Base-by-base conservation (phyloP, 2,113 vertebrate species). In the Ovibos moschatus region DNA sequence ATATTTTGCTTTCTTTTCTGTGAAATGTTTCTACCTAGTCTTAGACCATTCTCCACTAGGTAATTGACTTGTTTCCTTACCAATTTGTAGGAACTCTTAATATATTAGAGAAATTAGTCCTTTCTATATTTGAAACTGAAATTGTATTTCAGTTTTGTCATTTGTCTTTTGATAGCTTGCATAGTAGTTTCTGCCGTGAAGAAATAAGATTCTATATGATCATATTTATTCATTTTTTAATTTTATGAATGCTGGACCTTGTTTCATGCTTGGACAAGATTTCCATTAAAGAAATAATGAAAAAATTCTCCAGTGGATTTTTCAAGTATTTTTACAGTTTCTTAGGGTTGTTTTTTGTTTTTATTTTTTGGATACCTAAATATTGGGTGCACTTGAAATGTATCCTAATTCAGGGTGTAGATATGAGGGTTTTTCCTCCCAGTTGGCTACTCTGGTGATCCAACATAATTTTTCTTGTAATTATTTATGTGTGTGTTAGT, bases 191-290 rank as follows among this genome's bases (percentile, higher is more conserved):
- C 96, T 81, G 47, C 67, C 28, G 33, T 82, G 84, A 97, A 92
- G 79, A 86, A 94, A 74, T 94, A 81, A 47, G 60, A 87, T 87
- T 87, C 83, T 64, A 95, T 71, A 43, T 88, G 91, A 91, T 60
- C 91, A 87, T 96, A 97, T 74, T 87, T 90, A 92, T 62, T 30
- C 60, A 71, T 79, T 89, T 97, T 83, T 83, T 74, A 96, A 96
- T 76, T 97, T 95, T 94, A 91, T 95, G 53, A 81, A 86, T 92
- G 90, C 90, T 96, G 84, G 90, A 57, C 55, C 83, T 91, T 67
- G 36, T 96, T 92, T 91, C 79, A 51, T 71, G 84, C 43, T 95
- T 85, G 23, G 76, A 92, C 43, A 58, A 96, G 87, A 94, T 93
- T 86, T 96, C 64, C n/a, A 82, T 60, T 95, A 94, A 81, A 55